Evolutionary conservation across 1,140 invertebrate genomes (phyloP).

Genomic region (Ptiloglossa arizonensis): DNA sequence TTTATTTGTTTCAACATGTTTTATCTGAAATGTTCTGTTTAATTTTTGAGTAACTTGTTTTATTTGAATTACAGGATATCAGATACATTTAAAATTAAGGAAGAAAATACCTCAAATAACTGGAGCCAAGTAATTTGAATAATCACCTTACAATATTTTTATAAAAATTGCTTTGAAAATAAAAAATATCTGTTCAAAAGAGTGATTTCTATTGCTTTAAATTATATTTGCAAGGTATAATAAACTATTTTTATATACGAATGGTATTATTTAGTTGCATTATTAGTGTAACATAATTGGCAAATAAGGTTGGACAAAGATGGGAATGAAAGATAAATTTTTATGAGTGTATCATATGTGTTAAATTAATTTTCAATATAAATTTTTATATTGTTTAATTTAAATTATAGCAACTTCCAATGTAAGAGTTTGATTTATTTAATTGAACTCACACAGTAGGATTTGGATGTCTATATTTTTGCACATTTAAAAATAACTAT

Average conservation of each 20-base stretch:
- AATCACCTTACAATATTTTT: not conserved
- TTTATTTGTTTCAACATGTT: not conserved
- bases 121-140: conserved; percentile 1
- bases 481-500: conserved; percentile 1
- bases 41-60: conserved; percentile 20
- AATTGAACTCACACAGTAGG: not conserved
- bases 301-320: conserved; percentile 14
- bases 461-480: conserved; percentile 20
- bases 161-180: not conserved
- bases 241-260: conserved; percentile 9
- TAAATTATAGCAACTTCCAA: not conserved
- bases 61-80: conserved; percentile 41
- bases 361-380: not conserved
- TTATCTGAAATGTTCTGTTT: not conserved
- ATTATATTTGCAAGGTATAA: not conserved
- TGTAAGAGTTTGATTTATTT: not conserved
- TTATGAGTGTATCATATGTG: not conserved
- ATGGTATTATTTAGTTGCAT: not conserved
- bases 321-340: not conserved
- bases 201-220: not conserved
- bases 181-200: not conserved
- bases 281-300: conserved; percentile 10
- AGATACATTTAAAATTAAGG: conserved; percentile 17
- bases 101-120: conserved; percentile 24
- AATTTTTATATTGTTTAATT: not conserved